phyloP scores from a whole-genome alignment of 2,888 invertebrate species.

The Chloroclystis v-ata region DNA sequence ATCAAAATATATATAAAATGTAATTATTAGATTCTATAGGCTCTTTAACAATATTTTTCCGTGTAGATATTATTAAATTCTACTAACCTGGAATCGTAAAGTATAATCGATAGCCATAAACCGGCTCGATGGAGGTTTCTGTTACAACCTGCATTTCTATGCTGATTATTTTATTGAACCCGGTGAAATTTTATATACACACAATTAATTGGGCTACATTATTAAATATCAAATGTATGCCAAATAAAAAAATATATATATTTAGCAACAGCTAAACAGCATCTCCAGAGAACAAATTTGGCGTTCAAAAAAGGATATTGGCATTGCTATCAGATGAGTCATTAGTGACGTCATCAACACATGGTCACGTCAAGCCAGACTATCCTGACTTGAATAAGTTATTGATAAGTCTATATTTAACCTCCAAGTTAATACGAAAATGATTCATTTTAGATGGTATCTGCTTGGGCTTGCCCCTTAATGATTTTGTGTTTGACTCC shows the following conservation, averaged over 20 bases:
- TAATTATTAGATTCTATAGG: neutral
- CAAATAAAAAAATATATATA: neutral
- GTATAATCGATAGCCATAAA: slow-evolving; percentile 47
- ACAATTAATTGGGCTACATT: slow-evolving; percentile 18
- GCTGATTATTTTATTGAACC: slow-evolving; percentile 30
- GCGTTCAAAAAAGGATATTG: slow-evolving; percentile 30
- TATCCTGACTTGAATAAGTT: slow-evolving; percentile 23
- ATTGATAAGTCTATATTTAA: slow-evolving; percentile 10
- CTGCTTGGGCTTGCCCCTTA: too few species aligned
- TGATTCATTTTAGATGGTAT: neutral
- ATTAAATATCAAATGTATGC: slow-evolving; percentile 5
- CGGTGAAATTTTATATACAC: slow-evolving; percentile 28
- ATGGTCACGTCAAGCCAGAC: slow-evolving; percentile 25
- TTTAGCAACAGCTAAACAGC: too few species aligned
- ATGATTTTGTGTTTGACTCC: too few species aligned
- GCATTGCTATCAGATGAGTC: slow-evolving; percentile 37
- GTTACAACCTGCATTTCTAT: slow-evolving; percentile 33
- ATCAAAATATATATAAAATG: too few species aligned
- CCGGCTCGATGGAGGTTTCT: slow-evolving; percentile 55
- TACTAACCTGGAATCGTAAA: slow-evolving; percentile 51
- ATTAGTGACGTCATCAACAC: slow-evolving; percentile 44
- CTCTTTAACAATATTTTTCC: slow-evolving; percentile 22
- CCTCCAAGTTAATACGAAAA: neutral
- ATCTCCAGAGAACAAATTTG: neutral
- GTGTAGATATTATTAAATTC: slow-evolving; percentile 36